phyloP scores from a whole-genome alignment of 1,140 invertebrate species.

The Venturia canescens region DNA sequence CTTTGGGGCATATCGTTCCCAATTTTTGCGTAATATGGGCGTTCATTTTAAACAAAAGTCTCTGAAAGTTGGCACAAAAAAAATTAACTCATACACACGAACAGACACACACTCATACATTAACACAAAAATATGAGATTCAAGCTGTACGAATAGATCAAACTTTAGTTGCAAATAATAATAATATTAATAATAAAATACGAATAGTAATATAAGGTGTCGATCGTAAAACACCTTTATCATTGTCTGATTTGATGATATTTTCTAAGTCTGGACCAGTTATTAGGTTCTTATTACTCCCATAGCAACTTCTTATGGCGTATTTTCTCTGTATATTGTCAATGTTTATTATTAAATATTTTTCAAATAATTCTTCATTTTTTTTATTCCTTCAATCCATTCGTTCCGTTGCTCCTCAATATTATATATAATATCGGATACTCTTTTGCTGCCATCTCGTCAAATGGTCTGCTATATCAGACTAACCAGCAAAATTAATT shows the following conservation, averaged over 20 bases:
- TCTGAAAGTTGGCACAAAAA: conserved; percentile 32
- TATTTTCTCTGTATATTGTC: conserved; percentile 77
- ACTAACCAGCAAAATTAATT: too few relatives aligned
- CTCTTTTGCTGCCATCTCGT: too few relatives aligned
- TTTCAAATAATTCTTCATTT: conserved; percentile 70
- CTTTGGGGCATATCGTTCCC: conserved; percentile 8
- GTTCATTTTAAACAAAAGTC: neutral
- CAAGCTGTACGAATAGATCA: conserved; percentile 57
- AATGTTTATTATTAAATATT: conserved; percentile 78
- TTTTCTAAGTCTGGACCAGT: conserved; percentile 76
- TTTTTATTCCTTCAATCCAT: neutral
- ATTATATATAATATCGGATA: too few relatives aligned
- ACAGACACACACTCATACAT: neutral
- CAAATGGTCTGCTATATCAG: too few relatives aligned
- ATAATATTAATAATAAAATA: conserved; percentile 45
- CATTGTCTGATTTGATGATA: conserved; percentile 75
- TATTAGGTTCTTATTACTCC: conserved; percentile 75
- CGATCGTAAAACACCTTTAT: conserved; percentile 65
- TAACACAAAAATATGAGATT: conserved; percentile 51
- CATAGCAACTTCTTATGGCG: conserved; percentile 75
- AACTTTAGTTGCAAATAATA: conserved; percentile 63
- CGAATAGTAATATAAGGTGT: conserved; percentile 65
- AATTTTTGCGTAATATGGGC: conserved; percentile 3
- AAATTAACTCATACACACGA: neutral
- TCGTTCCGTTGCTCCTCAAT: too few relatives aligned